Conservation (phyloP, 1,140 invertebrate species). For the Pinna nobilis region DNA sequence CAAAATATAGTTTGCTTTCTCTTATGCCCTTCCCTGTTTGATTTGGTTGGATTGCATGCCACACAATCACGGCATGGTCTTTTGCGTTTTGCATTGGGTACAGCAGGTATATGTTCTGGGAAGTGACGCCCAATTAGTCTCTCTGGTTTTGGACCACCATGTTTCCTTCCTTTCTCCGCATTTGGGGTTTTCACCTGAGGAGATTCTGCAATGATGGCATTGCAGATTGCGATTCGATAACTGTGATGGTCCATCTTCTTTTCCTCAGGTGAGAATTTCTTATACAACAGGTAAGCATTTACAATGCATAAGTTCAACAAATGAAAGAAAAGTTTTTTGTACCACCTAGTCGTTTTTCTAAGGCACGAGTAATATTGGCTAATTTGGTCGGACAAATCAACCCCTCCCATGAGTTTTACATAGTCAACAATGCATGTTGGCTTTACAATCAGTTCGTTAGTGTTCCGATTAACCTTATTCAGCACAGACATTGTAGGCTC, state of each 20-base stretch:
- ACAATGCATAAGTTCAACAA: conserved; percentile 18
- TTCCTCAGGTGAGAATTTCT: conserved; percentile 1
- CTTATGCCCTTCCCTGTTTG: background rate
- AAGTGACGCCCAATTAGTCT: conserved; percentile 12
- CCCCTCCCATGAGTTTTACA: conserved; percentile 27
- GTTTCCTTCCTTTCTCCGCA: conserved; percentile 16
- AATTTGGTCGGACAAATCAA: conserved; percentile 27
- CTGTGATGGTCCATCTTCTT: background rate
- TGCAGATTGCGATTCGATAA: background rate
- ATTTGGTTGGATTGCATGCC: conserved; percentile 15
- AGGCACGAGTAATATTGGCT: conserved; percentile 17
- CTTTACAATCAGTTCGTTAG: conserved; percentile 19
- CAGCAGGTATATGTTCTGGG: conserved; percentile 4
- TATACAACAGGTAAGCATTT: conserved; percentile 13
- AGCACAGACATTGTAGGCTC: conserved; percentile 13
- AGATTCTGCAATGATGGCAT: background rate
- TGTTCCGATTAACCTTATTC: conserved; percentile 8
- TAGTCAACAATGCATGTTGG: conserved; percentile 28
- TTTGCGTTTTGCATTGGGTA: conserved; percentile 7
- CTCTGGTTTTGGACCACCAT: conserved; percentile 3
- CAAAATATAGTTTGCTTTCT: conserved; percentile 20
- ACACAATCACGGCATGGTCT: conserved; percentile 6
- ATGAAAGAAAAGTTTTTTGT: conserved; percentile 23
- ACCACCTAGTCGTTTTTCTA: conserved; percentile 20
- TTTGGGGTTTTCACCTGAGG: background rate